Evolutionary conservation across 2,113 vertebrate species (phyloP).

Genomic region (Accipiter virgatus): DNA sequence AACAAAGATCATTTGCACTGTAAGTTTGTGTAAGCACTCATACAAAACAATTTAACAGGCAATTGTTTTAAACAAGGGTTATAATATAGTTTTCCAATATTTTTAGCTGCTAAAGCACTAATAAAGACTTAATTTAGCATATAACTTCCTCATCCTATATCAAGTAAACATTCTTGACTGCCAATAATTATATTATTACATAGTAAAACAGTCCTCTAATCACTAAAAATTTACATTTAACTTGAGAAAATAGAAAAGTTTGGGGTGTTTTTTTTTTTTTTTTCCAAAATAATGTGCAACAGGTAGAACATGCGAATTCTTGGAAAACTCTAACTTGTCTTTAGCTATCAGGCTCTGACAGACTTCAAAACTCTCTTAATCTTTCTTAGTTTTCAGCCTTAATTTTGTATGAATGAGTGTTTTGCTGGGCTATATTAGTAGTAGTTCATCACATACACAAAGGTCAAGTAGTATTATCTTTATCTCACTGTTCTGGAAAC

Average conservation of each 20-base stretch:
- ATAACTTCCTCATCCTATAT: background rate
- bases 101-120: constrained; percentile 1
- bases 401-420: background rate
- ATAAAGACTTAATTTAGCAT: background rate
- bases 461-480: background rate
- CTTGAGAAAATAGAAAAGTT: background rate
- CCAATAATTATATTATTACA: background rate
- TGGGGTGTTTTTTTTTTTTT: accelerated
- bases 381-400: background rate
- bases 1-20: background rate
- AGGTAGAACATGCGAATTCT: background rate
- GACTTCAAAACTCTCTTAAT: background rate
- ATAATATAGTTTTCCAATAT: background rate
- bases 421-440: background rate
- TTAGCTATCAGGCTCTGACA: background rate
- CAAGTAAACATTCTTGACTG: background rate
- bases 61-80: background rate
- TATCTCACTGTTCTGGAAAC: background rate
- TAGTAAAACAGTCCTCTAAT: background rate
- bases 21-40: background rate
- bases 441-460: background rate
- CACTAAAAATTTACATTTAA: background rate
- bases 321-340: background rate
- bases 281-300: background rate
- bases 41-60: background rate